Evolutionary conservation across 2,113 vertebrate species (phyloP).

Genomic region (Phalacrocorax pelagicus): DNA sequence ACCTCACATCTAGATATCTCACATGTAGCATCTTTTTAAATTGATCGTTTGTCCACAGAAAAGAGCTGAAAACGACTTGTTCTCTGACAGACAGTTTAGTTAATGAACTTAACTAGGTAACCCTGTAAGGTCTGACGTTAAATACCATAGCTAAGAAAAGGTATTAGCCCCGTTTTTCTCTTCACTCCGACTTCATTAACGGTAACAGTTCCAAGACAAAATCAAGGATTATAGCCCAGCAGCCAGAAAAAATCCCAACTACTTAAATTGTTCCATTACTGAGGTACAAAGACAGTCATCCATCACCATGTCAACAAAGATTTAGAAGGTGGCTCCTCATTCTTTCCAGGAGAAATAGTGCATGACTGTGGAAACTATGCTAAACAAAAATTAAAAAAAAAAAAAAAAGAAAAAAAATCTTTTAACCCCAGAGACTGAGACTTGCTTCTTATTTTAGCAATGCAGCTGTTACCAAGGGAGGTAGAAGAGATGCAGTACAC

Average conservation of each 20-base stretch:
- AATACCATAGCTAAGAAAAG: not conserved
- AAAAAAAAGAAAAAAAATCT: not conserved
- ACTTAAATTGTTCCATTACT: not conserved
- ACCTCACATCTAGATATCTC: not conserved
- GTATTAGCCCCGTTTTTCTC: not conserved
- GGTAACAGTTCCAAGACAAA: not conserved
- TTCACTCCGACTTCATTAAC: not conserved
- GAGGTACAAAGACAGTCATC: slow-evolving; percentile 8
- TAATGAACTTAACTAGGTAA: slow-evolving; percentile 37
- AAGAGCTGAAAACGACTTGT: not conserved
- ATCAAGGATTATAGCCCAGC: not conserved
- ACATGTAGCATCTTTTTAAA: not conserved
- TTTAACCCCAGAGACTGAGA: not conserved
- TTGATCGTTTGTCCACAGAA: not conserved
- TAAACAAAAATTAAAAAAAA: not conserved
- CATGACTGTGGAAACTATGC: not conserved
- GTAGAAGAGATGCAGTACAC: not conserved
- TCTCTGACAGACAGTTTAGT: not conserved
- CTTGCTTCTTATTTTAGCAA: not conserved
- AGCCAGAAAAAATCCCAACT: not conserved
- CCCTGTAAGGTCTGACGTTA: not conserved
- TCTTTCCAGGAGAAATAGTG: not conserved
- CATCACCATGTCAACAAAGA: not conserved
- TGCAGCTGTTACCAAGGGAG: not conserved
- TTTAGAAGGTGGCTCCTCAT: not conserved